Evolutionary conservation across 2,888 invertebrate genomes (phyloP).

Genomic region (Limnephilus auricula): DNA sequence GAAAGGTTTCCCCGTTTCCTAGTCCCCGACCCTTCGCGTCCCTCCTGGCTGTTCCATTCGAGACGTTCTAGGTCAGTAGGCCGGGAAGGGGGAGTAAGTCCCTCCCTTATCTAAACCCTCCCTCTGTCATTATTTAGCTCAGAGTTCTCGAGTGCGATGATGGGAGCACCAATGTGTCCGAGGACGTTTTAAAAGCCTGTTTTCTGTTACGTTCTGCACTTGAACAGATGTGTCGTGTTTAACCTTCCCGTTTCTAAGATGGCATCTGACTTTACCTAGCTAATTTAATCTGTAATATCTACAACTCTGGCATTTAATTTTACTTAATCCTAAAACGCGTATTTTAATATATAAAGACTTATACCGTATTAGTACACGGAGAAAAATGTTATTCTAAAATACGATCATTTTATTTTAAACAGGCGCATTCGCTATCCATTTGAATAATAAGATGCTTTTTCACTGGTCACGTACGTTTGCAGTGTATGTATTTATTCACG

Average conservation of each 20-base stretch:
- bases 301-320: no score
- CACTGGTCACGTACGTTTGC: no score
- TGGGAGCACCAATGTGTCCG: slow-evolving; percentile 14
- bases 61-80: slow-evolving; percentile 61
- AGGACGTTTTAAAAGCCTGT: neutral
- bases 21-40: neutral
- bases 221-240: neutral
- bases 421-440: no score
- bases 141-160: slow-evolving; percentile 38
- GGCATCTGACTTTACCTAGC: no score
- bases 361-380: no score
- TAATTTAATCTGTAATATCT: neutral
- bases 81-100: slow-evolving; percentile 47
- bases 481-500: no score
- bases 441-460: no score
- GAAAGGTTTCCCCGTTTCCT: slow-evolving; percentile 17
- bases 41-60: slow-evolving; percentile 24
- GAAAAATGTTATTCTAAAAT: no score
- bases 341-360: neutral
- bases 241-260: neutral
- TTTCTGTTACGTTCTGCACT: neutral
- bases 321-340: neutral
- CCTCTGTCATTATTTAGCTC: slow-evolving; percentile 46
- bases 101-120: slow-evolving; percentile 45
- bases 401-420: no score